Conservation (phyloP, 2,797 vertebrate species). For the Falco rusticolus region DNA sequence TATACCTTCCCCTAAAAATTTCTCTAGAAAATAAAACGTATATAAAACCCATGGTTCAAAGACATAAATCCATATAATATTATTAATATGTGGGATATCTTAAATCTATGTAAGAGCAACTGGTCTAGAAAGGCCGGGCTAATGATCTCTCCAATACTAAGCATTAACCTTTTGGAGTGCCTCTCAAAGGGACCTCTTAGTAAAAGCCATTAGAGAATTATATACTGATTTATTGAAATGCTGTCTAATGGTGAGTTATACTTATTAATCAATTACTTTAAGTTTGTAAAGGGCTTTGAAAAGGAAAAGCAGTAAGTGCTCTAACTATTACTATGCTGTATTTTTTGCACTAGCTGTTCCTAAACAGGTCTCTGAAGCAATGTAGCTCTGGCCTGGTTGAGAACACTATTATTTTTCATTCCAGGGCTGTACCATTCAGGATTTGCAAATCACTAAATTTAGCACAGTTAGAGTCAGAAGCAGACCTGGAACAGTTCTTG, state of each 20-base stretch:
- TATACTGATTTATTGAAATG: neutral
- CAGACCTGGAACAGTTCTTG: neutral
- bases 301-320: neutral
- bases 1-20: neutral
- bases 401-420: neutral
- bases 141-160: neutral
- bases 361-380: neutral
- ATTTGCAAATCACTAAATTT: neutral
- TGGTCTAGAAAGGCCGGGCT: neutral
- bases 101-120: neutral
- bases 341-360: neutral
- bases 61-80: neutral
- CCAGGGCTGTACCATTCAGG: neutral
- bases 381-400: neutral
- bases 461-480: neutral
- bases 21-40: neutral
- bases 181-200: conserved; percentile 19
- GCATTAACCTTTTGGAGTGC: conserved; percentile 8
- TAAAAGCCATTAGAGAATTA: conserved; percentile 13
- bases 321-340: neutral
- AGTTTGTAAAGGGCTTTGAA: conserved; percentile 2
- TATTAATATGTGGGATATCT: neutral
- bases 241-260: conserved; percentile 9
- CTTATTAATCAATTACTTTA: conserved; percentile 23
- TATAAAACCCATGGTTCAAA: neutral